Evolutionary conservation across 2,113 vertebrate species (phyloP).

Genomic region (Hipposideros armiger): DNA sequence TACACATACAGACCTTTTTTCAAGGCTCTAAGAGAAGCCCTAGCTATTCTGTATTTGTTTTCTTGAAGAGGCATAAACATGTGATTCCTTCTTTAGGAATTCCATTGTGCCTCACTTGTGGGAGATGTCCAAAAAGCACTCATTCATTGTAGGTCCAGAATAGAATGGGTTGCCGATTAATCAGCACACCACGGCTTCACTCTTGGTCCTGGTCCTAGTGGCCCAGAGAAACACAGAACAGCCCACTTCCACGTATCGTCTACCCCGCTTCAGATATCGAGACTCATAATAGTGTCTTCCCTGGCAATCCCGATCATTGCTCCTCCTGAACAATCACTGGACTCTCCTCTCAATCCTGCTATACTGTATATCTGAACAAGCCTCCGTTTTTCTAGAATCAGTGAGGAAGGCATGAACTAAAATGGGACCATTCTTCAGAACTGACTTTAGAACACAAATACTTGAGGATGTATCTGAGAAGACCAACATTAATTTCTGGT

Average conservation of each 20-base stretch:
- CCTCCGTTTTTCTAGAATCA: background rate
- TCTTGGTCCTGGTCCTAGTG: no score
- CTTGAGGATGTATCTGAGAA: background rate
- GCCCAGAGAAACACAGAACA: background rate
- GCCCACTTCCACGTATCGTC: accelerated
- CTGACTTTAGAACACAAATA: background rate
- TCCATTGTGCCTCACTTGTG: background rate
- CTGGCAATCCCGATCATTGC: no score
- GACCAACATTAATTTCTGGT: background rate
- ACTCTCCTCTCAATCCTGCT: background rate
- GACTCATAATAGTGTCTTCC: background rate
- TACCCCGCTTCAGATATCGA: background rate
- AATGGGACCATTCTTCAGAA: background rate
- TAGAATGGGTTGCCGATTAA: no score
- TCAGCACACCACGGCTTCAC: accelerated
- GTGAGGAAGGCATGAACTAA: background rate
- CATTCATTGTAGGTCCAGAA: background rate
- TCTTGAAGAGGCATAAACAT: background rate
- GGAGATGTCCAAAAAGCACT: background rate
- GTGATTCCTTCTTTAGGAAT: background rate
- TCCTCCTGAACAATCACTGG: background rate
- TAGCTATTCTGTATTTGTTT: background rate
- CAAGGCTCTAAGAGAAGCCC: background rate
- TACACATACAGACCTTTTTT: background rate
- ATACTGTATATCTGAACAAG: background rate